Percentiles rank a stretch among this genome's conserved stretches.
Conservation (phyloP, 2,888 invertebrate genomes). For the Polymixis flavicincta region DNA sequence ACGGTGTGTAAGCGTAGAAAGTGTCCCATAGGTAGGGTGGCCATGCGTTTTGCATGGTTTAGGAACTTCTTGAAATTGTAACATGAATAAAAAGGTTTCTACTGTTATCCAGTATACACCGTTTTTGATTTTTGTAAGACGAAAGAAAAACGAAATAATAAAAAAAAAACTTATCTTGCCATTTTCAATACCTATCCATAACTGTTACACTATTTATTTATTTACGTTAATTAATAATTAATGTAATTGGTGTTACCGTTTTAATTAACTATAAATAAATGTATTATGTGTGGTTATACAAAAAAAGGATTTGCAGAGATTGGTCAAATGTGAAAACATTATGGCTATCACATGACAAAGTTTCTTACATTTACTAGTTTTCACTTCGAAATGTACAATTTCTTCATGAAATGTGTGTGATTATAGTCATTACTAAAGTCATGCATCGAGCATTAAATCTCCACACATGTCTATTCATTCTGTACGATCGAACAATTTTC, state of each 20-base stretch:
- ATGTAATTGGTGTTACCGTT: too few relatives aligned
- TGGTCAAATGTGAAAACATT: background rate
- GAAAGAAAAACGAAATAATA: background rate
- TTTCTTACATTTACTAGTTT: slow-evolving; percentile 2
- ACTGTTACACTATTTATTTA: too few relatives aligned
- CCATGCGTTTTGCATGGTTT: slow-evolving; percentile 56
- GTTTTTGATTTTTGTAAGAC: background rate
- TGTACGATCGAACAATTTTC: background rate
- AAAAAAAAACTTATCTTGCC: background rate
- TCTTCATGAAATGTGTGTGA: background rate
- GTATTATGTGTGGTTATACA: background rate
- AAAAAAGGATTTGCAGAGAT: background rate
- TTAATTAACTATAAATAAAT: too few relatives aligned
- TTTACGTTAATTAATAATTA: too few relatives aligned
- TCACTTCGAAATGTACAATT: background rate
- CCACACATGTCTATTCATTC: background rate
- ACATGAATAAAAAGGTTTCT: background rate
- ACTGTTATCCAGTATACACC: too few relatives aligned
- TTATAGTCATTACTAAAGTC: background rate
- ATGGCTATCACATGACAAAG: background rate
- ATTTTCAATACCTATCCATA: too few relatives aligned
- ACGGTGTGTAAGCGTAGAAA: slow-evolving; percentile 82
- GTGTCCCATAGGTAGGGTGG: slow-evolving; percentile 81
- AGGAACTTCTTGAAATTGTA: background rate
- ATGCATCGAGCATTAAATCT: background rate